Conservation (phyloP, 2,113 vertebrate species). For the Donacobius atricapilla region DNA sequence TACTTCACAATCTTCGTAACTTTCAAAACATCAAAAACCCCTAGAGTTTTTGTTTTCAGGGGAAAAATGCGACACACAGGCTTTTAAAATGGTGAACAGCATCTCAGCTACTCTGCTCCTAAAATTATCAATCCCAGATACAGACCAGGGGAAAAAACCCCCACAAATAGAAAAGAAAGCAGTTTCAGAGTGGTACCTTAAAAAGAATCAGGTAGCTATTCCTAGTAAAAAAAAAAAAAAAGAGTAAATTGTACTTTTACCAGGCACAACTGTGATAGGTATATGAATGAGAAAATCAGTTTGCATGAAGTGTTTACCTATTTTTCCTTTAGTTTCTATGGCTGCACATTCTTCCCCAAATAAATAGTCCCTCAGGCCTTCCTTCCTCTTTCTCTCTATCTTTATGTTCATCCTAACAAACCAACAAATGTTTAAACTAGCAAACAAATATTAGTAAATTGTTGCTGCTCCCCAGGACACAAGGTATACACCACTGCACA, state of each 20-base stretch:
- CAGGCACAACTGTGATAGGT: background rate
- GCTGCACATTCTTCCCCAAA: background rate
- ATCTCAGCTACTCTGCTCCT: background rate
- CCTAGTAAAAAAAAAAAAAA: background rate
- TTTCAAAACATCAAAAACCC: background rate
- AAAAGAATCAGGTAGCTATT: background rate
- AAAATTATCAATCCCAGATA: background rate
- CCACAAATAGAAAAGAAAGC: background rate
- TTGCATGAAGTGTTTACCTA: background rate
- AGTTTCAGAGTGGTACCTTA: background rate
- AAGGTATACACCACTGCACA: background rate
- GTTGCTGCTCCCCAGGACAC: background rate
- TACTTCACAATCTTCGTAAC: background rate
- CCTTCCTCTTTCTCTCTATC: background rate
- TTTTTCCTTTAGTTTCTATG: background rate
- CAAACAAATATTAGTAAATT: background rate
- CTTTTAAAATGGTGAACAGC: background rate
- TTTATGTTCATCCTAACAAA: background rate
- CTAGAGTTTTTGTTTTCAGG: background rate
- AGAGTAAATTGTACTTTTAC: background rate
- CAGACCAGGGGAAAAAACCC: rapidly evolving
- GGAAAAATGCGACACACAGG: background rate
- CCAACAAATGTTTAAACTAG: background rate
- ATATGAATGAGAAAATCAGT: background rate
- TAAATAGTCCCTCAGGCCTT: background rate